Percentiles rank a stretch among this genome's conserved stretches.
These are phyloP conservation scores for Seira sanloemensis DNA, from an alignment of 2,888 invertebrate genomes.

Conservation along the genomic window DNA sequence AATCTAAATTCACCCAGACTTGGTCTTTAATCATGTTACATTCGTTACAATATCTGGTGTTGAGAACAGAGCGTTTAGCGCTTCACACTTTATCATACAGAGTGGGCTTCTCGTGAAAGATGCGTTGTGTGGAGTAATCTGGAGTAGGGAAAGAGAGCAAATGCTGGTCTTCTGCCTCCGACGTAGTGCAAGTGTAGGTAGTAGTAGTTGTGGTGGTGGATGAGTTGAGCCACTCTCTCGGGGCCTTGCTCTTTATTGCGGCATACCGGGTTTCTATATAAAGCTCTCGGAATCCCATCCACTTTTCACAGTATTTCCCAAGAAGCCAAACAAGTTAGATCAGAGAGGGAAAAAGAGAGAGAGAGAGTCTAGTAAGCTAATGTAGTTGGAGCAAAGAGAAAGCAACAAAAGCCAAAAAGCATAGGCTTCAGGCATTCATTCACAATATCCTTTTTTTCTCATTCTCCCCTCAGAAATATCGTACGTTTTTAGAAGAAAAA, in stretches of 20 bases:
- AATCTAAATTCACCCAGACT: too few relatives aligned
- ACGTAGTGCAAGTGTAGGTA: too few relatives aligned
- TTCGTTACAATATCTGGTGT: too few relatives aligned
- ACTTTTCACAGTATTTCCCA: conserved; percentile 63
- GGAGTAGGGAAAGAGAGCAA: not conserved
- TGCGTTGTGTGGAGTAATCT: not conserved
- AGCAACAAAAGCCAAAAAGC: conserved; percentile 35
- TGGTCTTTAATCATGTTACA: too few relatives aligned
- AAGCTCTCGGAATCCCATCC: conserved; percentile 56
- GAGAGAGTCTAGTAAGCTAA: conserved; percentile 12
- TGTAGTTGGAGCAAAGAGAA: conserved; percentile 23
- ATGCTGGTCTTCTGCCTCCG: too few relatives aligned
- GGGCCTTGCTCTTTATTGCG: conserved; percentile 62
- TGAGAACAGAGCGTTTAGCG: too few relatives aligned
- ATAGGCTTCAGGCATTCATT: conserved; percentile 48
- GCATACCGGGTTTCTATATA: conserved; percentile 62
- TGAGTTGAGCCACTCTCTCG: conserved; percentile 48
- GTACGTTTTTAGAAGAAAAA: conserved; percentile 9
- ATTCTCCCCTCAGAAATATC: not conserved
- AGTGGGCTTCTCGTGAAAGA: too few relatives aligned
- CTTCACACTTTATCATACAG: too few relatives aligned
- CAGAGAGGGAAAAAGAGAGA: conserved; percentile 18
- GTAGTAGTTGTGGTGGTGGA: conserved; percentile 7
- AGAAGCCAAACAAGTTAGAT: conserved; percentile 58
- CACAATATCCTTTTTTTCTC: conserved; percentile 29